Conservation (phyloP, 1,140 invertebrate species). For the Acromyrmex echinatior region DNA sequence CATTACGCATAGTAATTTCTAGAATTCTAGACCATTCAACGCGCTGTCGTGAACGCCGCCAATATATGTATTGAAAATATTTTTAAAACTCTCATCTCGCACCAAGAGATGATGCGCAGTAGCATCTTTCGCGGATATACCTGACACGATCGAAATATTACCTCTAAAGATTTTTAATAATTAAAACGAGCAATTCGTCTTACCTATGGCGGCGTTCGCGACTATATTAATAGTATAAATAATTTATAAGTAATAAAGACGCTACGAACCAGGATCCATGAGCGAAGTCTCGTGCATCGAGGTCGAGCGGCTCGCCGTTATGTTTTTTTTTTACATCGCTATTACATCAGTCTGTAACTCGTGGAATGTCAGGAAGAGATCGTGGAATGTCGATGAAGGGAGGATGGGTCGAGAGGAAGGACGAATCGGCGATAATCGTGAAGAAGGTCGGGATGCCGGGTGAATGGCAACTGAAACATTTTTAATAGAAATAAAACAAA, state of each 20-base stretch:
- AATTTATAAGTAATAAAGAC: constrained; percentile 56
- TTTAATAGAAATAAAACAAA: constrained; percentile 84
- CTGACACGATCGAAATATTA: not conserved
- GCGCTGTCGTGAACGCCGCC: constrained; percentile 37
- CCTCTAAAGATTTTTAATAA: not conserved
- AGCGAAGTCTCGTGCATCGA: constrained; percentile 53
- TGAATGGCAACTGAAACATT: constrained; percentile 80
- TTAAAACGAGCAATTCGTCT: not conserved
- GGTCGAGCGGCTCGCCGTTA: constrained; percentile 36
- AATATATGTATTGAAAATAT: not conserved
- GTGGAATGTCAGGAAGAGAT: constrained; percentile 68
- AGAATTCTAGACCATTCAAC: constrained; percentile 14
- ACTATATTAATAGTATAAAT: constrained; percentile 28
- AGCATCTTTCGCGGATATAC: not conserved
- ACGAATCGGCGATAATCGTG: constrained; percentile 39
- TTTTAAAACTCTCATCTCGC: not conserved
- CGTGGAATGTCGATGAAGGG: constrained; percentile 37
- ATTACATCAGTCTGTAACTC: constrained; percentile 63
- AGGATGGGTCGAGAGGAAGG: constrained; percentile 36
- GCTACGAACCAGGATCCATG: constrained; percentile 68
- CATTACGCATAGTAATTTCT: constrained; percentile 16
- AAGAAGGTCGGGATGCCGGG: constrained; percentile 52
- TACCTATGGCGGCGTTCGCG: not conserved
- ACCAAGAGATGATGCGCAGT: not conserved
- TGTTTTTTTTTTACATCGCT: constrained; percentile 21